Percentiles rank a stretch among this genome's conserved stretches.
Conservation (phyloP, 1,140 invertebrate species). For the Cherax quadricarinatus region DNA sequence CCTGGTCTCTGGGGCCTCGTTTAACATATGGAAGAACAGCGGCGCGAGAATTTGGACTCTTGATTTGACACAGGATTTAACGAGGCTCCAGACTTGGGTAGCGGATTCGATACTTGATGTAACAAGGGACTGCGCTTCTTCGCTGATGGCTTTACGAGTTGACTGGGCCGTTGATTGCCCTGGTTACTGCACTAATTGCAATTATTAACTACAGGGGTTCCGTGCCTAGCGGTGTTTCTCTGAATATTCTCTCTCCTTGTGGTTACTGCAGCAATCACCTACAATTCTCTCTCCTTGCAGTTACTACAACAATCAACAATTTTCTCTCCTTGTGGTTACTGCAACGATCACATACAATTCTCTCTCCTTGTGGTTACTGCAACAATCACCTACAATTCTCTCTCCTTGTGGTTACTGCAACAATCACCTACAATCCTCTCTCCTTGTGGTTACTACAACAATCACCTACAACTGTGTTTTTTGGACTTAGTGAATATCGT, state of each 20-base stretch:
- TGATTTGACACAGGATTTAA: slow-evolving; percentile 31
- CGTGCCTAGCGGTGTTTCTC: background rate
- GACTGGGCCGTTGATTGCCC: background rate
- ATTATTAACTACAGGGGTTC: slow-evolving; percentile 19
- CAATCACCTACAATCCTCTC: background rate
- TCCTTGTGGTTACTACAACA: too few species aligned
- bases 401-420: too few species aligned
- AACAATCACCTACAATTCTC: background rate
- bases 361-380: too few species aligned
- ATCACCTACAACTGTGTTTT: background rate
- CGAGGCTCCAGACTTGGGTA: background rate
- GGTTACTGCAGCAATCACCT: background rate
- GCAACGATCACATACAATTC: too few species aligned
- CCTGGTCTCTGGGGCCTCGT: background rate
- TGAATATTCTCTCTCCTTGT: background rate
- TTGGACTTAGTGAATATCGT: too few species aligned
- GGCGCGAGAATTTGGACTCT: background rate
- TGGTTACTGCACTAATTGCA: background rate
- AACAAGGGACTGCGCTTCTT: slow-evolving; percentile 15
- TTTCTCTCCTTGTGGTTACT: too few species aligned
- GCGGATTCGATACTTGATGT: slow-evolving; percentile 14
- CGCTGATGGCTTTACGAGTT: background rate
- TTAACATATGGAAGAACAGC: slow-evolving; percentile 1
- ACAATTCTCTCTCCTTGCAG: too few species aligned
- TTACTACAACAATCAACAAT: background rate